Percentiles rank a stretch among this genome's conserved stretches.
Conservation (phyloP, 2,797 vertebrate genomes). For the Poeciliopsis paucimaculata region DNA sequence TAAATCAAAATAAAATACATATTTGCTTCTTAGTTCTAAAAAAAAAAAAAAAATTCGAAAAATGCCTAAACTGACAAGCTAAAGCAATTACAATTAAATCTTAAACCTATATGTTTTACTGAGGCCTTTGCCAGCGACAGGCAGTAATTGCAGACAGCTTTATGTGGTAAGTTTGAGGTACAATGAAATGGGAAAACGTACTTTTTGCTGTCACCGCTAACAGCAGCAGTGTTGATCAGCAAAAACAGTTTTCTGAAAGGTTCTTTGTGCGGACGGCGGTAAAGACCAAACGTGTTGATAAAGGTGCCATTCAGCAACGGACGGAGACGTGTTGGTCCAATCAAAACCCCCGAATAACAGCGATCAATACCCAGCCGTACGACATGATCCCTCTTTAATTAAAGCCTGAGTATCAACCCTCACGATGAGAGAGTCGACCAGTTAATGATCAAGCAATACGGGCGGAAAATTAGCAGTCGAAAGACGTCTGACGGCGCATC, state of each 20-base stretch:
- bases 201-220: neutral
- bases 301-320: neutral
- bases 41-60: neutral
- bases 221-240: neutral
- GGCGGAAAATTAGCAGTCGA: conserved; percentile 14
- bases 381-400: conserved; percentile 42
- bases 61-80: neutral
- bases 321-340: conserved; percentile 20
- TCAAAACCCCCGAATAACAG: conserved; percentile 30
- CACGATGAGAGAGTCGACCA: conserved; percentile 7
- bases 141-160: neutral
- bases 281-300: neutral
- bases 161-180: neutral
- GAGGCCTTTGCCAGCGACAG: neutral
- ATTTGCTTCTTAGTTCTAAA: neutral
- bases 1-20: neutral
- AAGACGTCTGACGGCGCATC: conserved; percentile 1
- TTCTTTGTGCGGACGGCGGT: neutral
- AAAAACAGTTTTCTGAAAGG: conserved; percentile 3
- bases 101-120: neutral
- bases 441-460: conserved; percentile 40
- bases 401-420: conserved; percentile 20
- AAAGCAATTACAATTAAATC: neutral
- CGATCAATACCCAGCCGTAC: conserved; percentile 37
- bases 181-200: conserved; percentile 10